Percentiles rank a stretch among this genome's conserved stretches.
phyloP scores from a whole-genome alignment of 2,888 invertebrate genomes.

The Stenodera caucasica region DNA sequence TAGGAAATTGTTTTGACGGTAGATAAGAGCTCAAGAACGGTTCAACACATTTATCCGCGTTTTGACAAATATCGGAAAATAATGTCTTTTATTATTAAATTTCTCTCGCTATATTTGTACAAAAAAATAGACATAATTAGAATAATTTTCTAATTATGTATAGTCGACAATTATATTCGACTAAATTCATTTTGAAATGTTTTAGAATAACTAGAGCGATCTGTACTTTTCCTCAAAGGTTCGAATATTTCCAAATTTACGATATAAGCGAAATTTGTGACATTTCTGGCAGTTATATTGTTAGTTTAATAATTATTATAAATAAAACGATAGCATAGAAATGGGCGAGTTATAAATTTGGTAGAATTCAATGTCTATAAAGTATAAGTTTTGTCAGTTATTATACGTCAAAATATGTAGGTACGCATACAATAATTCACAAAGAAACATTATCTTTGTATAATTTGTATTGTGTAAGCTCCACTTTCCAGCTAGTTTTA shows the following conservation, averaged over 20 bases:
- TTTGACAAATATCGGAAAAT: too few species aligned
- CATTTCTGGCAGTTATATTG: neutral
- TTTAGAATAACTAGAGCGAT: too few species aligned
- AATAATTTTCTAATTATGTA: too few species aligned
- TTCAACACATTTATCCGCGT: too few species aligned
- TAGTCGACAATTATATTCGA: too few species aligned
- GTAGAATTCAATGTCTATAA: neutral
- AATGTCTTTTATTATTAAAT: too few species aligned
- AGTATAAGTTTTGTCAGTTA: neutral
- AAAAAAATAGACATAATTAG: too few species aligned
- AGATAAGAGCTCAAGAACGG: too few species aligned
- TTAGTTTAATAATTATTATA: neutral
- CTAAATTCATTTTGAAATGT: too few species aligned
- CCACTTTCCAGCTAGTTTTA: slow-evolving; percentile 22
- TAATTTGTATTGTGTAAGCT: slow-evolving; percentile 24
- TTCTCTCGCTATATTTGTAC: too few species aligned
- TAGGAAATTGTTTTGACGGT: too few species aligned
- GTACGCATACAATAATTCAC: slow-evolving; percentile 20
- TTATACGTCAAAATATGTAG: neutral
- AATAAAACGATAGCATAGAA: neutral
- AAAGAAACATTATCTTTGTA: slow-evolving; percentile 25
- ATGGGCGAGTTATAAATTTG: neutral
- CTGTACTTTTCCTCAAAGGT: neutral
- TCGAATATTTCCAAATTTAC: neutral
- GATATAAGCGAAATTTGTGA: neutral